Evolutionary conservation across 2,113 vertebrate genomes (phyloP).

Genomic region (Varanus komodoensis): DNA sequence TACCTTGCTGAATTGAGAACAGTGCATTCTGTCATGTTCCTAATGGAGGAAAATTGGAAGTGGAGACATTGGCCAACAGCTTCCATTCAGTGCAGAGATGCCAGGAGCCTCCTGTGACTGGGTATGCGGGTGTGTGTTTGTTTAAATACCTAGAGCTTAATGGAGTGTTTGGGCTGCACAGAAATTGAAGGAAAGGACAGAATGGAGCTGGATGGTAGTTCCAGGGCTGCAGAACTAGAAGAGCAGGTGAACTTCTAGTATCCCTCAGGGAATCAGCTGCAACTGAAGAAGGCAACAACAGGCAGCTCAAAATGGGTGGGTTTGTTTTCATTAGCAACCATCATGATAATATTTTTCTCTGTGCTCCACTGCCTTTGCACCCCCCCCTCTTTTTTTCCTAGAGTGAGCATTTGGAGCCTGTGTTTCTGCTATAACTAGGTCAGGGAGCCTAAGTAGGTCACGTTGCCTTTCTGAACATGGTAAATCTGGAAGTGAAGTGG

Average conservation of each 20-base stretch:
- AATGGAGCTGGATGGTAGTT: background rate
- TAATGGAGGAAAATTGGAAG: background rate
- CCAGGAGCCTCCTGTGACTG: background rate
- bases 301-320: constrained; percentile 9
- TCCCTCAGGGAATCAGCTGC: constrained; percentile 14
- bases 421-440: constrained; percentile 78
- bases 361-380: constrained; percentile 42
- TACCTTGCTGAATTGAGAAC: background rate
- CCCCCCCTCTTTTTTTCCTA: constrained; percentile 6
- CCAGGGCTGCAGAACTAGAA: constrained; percentile 19
- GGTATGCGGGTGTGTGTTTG: background rate
- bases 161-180: background rate
- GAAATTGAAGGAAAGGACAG: constrained; percentile 7
- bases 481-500: constrained; percentile 62
- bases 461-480: constrained; percentile 60
- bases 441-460: constrained; percentile 79
- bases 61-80: too few relatives aligned
- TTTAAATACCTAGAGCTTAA: background rate
- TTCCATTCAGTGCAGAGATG: background rate
- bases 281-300: constrained; percentile 38
- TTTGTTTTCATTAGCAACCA: constrained; percentile 64
- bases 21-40: background rate
- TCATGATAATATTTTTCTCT: constrained; percentile 49
- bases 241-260: constrained; percentile 34
- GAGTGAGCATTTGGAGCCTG: constrained; percentile 60